A percentile compares a stretch with the other conserved stretches of the same genome.
These are phyloP conservation scores for Pomatostomus ruficeps DNA, from an alignment of 2,113 vertebrate species.

Conservation along the genomic window DNA sequence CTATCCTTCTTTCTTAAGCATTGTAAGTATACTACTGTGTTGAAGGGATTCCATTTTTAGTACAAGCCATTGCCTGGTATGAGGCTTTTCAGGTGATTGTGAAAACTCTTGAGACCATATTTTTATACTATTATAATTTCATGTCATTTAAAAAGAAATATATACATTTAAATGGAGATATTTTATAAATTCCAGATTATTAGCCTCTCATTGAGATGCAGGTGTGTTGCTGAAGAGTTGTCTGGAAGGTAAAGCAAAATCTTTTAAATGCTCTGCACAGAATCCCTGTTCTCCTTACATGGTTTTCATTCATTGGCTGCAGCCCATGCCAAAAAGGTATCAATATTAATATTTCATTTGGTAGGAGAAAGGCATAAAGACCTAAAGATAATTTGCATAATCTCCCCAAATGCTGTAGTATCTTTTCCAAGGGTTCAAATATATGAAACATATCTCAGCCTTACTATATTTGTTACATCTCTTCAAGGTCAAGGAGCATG, in stretches of 20 bases:
- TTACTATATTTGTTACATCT: neutral
- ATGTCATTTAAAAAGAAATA: neutral
- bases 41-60: neutral
- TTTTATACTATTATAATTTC: neutral
- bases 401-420: neutral
- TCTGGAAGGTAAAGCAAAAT: neutral
- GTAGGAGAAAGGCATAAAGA: neutral
- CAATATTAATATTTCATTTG: neutral
- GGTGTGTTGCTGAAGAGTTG: neutral
- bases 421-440: neutral
- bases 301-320: neutral
- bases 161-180: neutral
- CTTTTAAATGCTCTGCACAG: neutral
- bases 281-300: neutral
- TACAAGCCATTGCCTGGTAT: neutral
- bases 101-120: neutral
- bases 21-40: neutral
- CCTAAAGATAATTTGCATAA: neutral
- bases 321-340: neutral
- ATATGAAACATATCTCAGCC: neutral
- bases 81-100: neutral
- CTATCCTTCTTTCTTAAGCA: neutral
- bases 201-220: neutral
- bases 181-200: neutral
- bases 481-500: neutral